A percentile compares a stretch with the other conserved stretches of the same genome.
Conservation (phyloP, 2,888 invertebrate species). For the Campopleginae sp. region DNA sequence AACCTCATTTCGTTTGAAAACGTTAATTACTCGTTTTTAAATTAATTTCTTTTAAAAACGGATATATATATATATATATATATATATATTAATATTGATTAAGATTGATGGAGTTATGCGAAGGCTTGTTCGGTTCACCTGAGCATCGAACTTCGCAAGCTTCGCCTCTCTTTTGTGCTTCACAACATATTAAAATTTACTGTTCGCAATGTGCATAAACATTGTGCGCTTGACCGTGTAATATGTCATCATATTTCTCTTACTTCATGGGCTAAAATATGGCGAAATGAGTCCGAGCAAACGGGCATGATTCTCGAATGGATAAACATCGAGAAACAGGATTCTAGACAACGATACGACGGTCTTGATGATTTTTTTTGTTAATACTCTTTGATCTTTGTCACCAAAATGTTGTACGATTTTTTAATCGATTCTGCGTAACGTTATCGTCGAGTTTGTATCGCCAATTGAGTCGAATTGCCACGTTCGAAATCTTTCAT, state of each 20-base stretch:
- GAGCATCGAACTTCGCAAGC: slow-evolving; percentile 73
- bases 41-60: slow-evolving; percentile 25
- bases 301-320: slow-evolving; percentile 4
- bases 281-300: neutral
- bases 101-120: slow-evolving; percentile 55
- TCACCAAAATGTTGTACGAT: neutral
- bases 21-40: neutral
- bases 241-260: slow-evolving; percentile 36
- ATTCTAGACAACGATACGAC: neutral
- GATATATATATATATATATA: slow-evolving; percentile 26
- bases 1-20: neutral
- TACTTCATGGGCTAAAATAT: slow-evolving; percentile 19
- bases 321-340: slow-evolving; percentile 1
- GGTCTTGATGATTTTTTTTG: slow-evolving; percentile 13
- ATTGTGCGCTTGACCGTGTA: slow-evolving; percentile 52
- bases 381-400: neutral
- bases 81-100: slow-evolving; percentile 38
- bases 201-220: neutral
- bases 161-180: slow-evolving; percentile 46
- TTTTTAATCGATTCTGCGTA: neutral
- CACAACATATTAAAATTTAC: neutral
- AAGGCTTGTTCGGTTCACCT: slow-evolving; percentile 73
- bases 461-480: neutral
- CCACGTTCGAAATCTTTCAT: neutral
- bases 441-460: neutral